phyloP scores from a whole-genome alignment of 1,140 invertebrate species.

The Rhynchophorus ferrugineus region DNA sequence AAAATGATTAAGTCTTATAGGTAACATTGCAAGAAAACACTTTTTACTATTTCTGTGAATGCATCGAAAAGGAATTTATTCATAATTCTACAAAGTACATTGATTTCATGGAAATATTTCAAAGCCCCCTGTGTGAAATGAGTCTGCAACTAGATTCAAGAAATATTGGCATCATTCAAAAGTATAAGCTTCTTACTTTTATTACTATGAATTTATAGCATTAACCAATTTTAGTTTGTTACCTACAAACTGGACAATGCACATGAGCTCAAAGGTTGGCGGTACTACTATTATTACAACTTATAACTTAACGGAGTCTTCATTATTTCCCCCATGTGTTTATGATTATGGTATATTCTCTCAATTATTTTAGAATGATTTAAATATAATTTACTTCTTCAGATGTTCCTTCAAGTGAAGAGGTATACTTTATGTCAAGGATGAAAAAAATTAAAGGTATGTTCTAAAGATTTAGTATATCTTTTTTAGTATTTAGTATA shows the following conservation, averaged over 20 bases:
- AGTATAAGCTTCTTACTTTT: neutral
- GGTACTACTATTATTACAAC: slow-evolving; percentile 3
- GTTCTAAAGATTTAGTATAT: too few relatives aligned
- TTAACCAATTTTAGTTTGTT: neutral
- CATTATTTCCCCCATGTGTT: slow-evolving; percentile 14
- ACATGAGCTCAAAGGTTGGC: neutral
- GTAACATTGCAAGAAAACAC: slow-evolving; percentile 6
- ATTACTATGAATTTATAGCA: neutral
- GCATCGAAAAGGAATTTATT: slow-evolving; percentile 6
- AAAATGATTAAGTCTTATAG: neutral
- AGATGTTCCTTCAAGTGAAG: neutral
- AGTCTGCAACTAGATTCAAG: neutral
- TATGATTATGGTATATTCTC: slow-evolving; percentile 14
- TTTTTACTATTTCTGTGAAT: slow-evolving; percentile 10
- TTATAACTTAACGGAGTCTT: slow-evolving; percentile 4
- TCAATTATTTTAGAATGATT: neutral
- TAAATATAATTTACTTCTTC: neutral
- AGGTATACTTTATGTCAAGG: slow-evolving; percentile 2
- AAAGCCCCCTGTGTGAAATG: slow-evolving; percentile 7
- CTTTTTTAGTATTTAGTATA: too few relatives aligned
- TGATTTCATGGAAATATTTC: neutral
- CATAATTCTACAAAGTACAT: neutral
- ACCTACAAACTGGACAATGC: slow-evolving; percentile 12
- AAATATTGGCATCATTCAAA: neutral
- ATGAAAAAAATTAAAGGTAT: neutral